phyloP scores from a whole-genome alignment of 2,113 vertebrate genomes.

The Larimichthys crocea region DNA sequence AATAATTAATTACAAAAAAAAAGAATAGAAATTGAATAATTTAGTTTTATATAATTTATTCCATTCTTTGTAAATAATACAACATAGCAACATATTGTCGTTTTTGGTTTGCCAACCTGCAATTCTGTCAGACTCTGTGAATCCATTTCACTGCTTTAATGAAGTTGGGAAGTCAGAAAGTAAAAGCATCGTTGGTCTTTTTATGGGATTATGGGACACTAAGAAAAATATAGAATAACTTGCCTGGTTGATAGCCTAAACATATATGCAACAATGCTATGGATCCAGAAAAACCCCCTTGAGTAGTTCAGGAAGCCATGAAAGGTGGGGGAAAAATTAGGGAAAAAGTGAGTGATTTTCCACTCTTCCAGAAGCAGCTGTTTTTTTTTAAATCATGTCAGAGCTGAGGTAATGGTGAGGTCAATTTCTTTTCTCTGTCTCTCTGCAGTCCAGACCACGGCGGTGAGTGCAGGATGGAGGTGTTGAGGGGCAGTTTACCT shows the following conservation, averaged over 20 bases:
- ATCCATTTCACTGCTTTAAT: no score
- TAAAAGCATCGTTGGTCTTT: neutral
- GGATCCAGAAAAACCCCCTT: neutral
- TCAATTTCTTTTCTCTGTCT: neutral
- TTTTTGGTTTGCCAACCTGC: no score
- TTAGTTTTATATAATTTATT: no score
- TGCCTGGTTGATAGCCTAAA: neutral
- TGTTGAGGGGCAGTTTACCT: conserved; percentile 59
- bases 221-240: neutral
- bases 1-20: no score
- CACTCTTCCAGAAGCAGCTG: neutral
- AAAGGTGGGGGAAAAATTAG: neutral
- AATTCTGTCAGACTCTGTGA: no score
- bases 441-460: conserved; percentile 32
- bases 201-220: no score
- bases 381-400: neutral
- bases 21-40: no score
- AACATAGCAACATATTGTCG: no score
- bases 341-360: neutral
- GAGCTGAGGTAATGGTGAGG: neutral
- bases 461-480: conserved; percentile 46
- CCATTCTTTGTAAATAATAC: no score
- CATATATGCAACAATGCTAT: neutral
- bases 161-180: neutral
- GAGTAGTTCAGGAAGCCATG: neutral